Evolutionary conservation across 2,888 invertebrate species (phyloP).

Genomic region (Parnassius smintheus): DNA sequence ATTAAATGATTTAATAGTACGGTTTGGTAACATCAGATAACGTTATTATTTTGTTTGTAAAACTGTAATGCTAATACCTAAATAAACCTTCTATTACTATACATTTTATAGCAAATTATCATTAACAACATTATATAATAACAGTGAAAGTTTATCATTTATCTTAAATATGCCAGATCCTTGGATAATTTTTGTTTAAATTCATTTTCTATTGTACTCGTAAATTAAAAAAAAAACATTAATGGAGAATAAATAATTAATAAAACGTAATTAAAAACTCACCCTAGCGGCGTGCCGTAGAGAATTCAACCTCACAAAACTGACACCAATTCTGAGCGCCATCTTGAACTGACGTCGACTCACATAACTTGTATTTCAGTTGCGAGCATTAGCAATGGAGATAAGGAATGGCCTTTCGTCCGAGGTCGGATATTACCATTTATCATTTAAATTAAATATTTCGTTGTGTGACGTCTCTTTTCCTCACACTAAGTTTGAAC

Average conservation of each 20-base stretch:
- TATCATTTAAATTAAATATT: slow-evolving; percentile 20
- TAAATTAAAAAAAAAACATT: no score
- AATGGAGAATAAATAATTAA: neutral
- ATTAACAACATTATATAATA: no score
- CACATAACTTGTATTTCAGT: slow-evolving; percentile 37
- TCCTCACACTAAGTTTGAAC: neutral
- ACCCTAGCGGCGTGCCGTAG: slow-evolving; percentile 54
- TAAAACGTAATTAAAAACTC: slow-evolving; percentile 39
- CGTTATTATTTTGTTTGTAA: slow-evolving; percentile 1
- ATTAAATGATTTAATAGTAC: neutral
- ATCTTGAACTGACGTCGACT: slow-evolving; percentile 44
- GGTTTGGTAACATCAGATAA: neutral
- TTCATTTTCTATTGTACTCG: no score
- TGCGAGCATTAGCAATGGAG: slow-evolving; percentile 57
- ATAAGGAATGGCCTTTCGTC: slow-evolving; percentile 50
- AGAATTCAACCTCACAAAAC: slow-evolving; percentile 51
- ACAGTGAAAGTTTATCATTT: no score
- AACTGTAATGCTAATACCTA: neutral
- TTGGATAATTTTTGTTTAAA: no score
- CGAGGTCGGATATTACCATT: slow-evolving; percentile 19
- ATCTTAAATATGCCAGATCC: no score
- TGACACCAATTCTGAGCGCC: slow-evolving; percentile 62
- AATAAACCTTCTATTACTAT: slow-evolving; percentile 8
- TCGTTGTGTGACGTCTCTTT: neutral
- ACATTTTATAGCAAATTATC: no score